Base-by-base conservation (phyloP, 1,140 invertebrate species). In the Drosophila miranda region DNA sequence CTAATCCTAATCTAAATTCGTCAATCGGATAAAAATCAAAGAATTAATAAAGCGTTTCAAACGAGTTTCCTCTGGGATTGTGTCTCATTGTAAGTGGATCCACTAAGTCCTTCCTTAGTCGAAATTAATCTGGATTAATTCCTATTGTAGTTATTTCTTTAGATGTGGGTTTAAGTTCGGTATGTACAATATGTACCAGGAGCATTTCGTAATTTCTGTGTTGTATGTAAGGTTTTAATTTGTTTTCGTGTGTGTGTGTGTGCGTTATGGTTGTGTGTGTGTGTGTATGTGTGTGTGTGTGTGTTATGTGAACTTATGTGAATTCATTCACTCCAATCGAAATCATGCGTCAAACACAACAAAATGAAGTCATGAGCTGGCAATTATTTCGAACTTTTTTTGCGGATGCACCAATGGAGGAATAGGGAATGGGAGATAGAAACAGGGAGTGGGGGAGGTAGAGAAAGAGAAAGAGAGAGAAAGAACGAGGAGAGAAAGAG, bases 291-390 rank as follows among this genome's bases (percentile, higher is more conserved):
- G 54, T 52, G 53, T 44, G 68, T 45, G 19, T 57, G 30, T 14
- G 54, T 26, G 28, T 16, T 16, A 16, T 16, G 1, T 16, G 16
- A 16, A 16, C 16, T 16, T 16, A 16, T 16, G 16, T 16, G 16
- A 16, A 16, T 16, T 55, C 51, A 48, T 66, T 53, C 48, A 67
- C 26, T 64, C 45, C 9, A 62, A 30, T 46, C 45, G 30, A 55
- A 67, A 68, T 44, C 42, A 68, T 56, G 66, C 56, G 43, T 72
- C 14, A 44, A 72, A 72, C 49, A 68, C 49, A 61, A 71, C 45
- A 45, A 55, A 62, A 72, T 72, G 45, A 72, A 72, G 50, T 72
- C 68, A 68, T 67, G 63, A 66, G 45, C 34, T 49, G 56, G 38
- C 62, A 66, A 49, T 60, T 49, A 49, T 68, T 63, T 23, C 34